These are phyloP conservation scores for Chaetura pelagica DNA, from an alignment of 2,113 vertebrate species.

Conservation along the genomic window DNA sequence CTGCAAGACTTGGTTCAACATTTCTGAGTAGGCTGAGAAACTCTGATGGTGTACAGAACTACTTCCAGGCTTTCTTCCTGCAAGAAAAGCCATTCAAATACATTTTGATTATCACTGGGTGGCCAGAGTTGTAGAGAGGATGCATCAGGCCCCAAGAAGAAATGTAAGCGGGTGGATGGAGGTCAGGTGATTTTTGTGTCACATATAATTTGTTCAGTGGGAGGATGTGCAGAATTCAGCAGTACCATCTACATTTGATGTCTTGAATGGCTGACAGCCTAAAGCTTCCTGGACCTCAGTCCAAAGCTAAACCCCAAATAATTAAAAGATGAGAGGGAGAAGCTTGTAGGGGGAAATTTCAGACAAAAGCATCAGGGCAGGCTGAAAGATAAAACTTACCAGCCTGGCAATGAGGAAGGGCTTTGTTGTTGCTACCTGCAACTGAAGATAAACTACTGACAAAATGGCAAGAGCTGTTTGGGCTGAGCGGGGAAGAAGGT, in stretches of 20 bases:
- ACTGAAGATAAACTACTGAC: constrained; percentile 20
- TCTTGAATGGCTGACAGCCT: background rate
- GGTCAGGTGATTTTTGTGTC: background rate
- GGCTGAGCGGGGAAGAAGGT: background rate
- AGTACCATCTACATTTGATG: background rate
- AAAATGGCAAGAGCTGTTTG: background rate
- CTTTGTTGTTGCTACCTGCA: constrained; percentile 50
- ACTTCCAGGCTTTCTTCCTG: background rate
- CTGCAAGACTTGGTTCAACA: background rate
- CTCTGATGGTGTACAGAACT: background rate
- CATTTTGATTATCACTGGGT: background rate
- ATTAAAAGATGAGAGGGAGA: constrained; percentile 9
- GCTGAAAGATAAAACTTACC: background rate
- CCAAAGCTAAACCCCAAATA: background rate
- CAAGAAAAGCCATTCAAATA: background rate
- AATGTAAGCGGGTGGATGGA: background rate
- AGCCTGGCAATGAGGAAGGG: background rate
- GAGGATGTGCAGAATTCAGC: background rate
- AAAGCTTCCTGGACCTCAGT: background rate
- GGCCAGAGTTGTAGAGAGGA: background rate
- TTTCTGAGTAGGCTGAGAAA: background rate
- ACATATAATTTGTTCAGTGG: background rate
- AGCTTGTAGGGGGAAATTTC: background rate
- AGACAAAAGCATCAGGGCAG: background rate
- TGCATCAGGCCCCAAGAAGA: background rate